Percentiles rank a stretch among this genome's conserved stretches.
Evolutionary conservation across 1,140 invertebrate genomes (phyloP).

Genomic region (Ooceraea biroi): DNA sequence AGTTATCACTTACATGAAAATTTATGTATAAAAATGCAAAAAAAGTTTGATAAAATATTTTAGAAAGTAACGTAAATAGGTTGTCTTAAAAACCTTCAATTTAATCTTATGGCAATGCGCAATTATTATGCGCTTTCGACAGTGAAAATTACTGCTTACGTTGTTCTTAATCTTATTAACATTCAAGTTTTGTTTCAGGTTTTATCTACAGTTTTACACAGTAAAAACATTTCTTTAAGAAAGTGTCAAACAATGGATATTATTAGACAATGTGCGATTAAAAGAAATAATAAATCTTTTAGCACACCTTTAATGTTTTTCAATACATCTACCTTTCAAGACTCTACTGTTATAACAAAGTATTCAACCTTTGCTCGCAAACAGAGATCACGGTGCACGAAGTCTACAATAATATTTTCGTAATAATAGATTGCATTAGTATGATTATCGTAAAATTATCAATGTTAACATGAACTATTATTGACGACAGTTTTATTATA

Average conservation of each 20-base stretch:
- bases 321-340: too few relatives aligned
- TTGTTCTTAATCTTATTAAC: neutral
- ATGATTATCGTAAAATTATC: too few relatives aligned
- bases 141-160: neutral
- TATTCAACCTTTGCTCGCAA: too few relatives aligned
- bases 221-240: neutral
- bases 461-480: too few relatives aligned
- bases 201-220: neutral
- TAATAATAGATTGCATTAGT: too few relatives aligned
- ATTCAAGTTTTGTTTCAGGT: neutral
- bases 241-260: neutral
- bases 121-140: neutral
- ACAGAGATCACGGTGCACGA: too few relatives aligned
- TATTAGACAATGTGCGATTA: neutral
- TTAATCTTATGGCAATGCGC: neutral
- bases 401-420: too few relatives aligned
- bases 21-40: neutral
- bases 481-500: too few relatives aligned
- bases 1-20: neutral
- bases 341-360: too few relatives aligned
- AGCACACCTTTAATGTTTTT: too few relatives aligned
- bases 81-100: too few relatives aligned
- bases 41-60: neutral
- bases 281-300: neutral
- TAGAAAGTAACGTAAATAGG: neutral